Percentiles rank a stretch among this genome's conserved stretches.
Conservation (phyloP, 2,113 vertebrate species). For the Rhabdornis inornatus region DNA sequence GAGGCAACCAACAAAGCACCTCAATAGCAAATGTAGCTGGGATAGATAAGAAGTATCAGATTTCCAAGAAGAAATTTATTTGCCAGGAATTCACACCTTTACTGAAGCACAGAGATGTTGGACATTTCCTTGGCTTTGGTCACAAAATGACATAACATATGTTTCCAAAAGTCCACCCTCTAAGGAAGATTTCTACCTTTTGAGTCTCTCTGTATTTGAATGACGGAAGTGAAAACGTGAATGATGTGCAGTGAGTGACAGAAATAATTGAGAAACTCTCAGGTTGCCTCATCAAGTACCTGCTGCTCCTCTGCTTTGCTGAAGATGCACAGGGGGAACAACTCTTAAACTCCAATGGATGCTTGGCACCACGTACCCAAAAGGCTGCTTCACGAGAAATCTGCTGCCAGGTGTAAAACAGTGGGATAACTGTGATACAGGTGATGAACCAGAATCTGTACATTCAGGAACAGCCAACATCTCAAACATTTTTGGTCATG, state of each 20-base stretch:
- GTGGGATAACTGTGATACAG: not conserved
- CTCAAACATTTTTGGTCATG: not conserved
- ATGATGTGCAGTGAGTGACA: not conserved
- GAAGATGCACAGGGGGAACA: not conserved
- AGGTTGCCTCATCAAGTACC: not conserved
- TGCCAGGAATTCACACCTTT: not conserved
- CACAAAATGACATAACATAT: not conserved
- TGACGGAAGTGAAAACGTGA: not conserved
- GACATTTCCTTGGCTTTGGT: not conserved
- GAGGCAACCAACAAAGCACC: not conserved
- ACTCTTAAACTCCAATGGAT: not conserved
- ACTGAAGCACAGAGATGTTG: not conserved
- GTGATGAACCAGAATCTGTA: not conserved
- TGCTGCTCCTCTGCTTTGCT: not conserved
- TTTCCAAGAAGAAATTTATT: not conserved
- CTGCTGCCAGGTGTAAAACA: not conserved
- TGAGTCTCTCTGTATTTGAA: not conserved
- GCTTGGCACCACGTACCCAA: not conserved
- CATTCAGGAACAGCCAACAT: not conserved
- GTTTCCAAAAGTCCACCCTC: not conserved
- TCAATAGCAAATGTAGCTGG: not conserved
- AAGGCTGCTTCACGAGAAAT: not conserved
- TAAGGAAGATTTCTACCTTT: not conserved
- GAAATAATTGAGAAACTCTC: not conserved
- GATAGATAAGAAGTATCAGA: not conserved